Evolutionary conservation across 2,888 invertebrate species (phyloP).

Genomic region (Campoplex nolae): DNA sequence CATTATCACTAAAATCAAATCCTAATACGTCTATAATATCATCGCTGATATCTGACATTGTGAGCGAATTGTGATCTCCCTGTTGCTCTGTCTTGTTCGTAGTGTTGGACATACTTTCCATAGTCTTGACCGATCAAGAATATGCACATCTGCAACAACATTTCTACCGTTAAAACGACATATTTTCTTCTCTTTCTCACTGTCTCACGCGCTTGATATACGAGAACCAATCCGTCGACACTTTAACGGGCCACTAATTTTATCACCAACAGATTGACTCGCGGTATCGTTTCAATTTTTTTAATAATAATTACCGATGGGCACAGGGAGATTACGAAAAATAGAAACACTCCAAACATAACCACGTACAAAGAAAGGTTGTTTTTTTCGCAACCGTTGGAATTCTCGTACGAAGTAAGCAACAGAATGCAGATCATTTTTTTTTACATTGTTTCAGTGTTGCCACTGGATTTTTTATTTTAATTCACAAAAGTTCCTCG

Average conservation of each 20-base stretch:
- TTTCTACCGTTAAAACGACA: constrained; percentile 55
- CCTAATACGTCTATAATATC: constrained; percentile 76
- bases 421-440: constrained; percentile 39
- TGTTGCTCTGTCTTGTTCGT: constrained; percentile 45
- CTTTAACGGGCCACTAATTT: neutral
- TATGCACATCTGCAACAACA: constrained; percentile 65
- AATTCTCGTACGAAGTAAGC: constrained; percentile 59
- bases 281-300: neutral
- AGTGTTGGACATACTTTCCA: constrained; percentile 58
- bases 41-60: constrained; percentile 59
- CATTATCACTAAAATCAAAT: constrained; percentile 73
- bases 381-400: constrained; percentile 55
- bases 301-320: constrained; percentile 49
- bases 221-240: neutral
- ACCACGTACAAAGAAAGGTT: constrained; percentile 46
- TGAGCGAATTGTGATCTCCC: constrained; percentile 43
- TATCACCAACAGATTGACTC: constrained; percentile 11
- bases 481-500: neutral
- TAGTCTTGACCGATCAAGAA: constrained; percentile 36
- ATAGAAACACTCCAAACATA: constrained; percentile 52
- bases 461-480: neutral
- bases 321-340: constrained; percentile 47
- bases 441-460: neutral
- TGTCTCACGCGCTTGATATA: neutral
- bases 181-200: constrained; percentile 24